A percentile compares a stretch with the other conserved stretches of the same genome.
Evolutionary conservation across 2,888 invertebrate genomes (phyloP).

Genomic region (Epinotia ramella): DNA sequence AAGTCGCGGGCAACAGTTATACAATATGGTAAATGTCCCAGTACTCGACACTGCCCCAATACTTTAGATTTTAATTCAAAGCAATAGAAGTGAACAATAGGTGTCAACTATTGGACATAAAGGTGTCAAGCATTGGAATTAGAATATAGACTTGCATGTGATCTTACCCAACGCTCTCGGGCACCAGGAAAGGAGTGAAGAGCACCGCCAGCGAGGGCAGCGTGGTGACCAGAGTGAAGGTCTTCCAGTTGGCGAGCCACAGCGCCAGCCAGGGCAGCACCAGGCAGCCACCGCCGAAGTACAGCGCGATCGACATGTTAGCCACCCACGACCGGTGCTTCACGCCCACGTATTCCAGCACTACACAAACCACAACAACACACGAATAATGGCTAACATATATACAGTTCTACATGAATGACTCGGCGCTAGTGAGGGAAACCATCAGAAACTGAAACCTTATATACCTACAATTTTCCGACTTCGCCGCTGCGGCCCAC

Average conservation of each 20-base stretch:
- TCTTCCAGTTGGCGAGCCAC: slow-evolving; percentile 75
- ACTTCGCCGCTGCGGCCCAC: no score
- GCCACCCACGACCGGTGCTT: slow-evolving; percentile 80
- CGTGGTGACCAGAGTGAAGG: slow-evolving; percentile 73
- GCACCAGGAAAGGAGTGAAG: slow-evolving; percentile 69
- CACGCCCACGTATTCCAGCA: slow-evolving; percentile 80
- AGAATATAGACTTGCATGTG: no score
- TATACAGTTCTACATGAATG: no score
- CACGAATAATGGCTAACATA: not conserved
- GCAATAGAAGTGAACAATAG: no score
- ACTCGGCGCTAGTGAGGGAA: not conserved
- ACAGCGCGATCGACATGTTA: slow-evolving; percentile 81
- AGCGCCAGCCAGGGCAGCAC: slow-evolving; percentile 79
- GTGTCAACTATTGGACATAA: no score
- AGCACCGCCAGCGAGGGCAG: slow-evolving; percentile 70
- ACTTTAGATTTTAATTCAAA: no score
- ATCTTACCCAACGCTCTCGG: slow-evolving; percentile 79
- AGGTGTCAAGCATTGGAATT: no score
- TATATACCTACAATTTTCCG: no score
- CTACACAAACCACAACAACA: slow-evolving; percentile 52
- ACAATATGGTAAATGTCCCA: no score
- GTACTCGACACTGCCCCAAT: no score
- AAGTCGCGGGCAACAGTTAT: no score
- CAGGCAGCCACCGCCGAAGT: slow-evolving; percentile 77
- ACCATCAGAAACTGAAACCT: no score